Evolutionary conservation across 1,140 invertebrate species (phyloP), one percentile per base, ranked within the genome.

Genomic region (Philaenus spumarius): DNA sequence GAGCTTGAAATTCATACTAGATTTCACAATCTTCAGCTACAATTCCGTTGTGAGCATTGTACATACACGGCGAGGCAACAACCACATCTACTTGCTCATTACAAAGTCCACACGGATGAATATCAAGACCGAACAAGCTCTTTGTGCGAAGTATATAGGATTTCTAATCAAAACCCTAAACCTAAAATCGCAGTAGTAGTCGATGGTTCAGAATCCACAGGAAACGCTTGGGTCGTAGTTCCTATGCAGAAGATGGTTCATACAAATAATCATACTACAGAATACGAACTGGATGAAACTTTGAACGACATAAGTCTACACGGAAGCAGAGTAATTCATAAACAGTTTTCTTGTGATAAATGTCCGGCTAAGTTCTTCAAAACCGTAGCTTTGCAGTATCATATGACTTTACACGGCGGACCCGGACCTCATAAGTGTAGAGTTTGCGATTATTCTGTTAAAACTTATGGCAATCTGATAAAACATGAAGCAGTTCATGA

Each of bases 381-480:
- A 73, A 72, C 77, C 55, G 77, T 83, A 50, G 81, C 85, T 48
- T 71, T 91, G 48, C 80, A 82, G 53, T 87, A 87, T 66, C 89
- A 93, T 62, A 75, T 81, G 66, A 82, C 81, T 6, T 70, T 89
- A 45, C 85, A 88, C 58, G 83, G 84, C 0, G 80, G 83, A 1
- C 78, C 81, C 17, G 83, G 82, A 20, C 77, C 81, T 17, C 82
- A 83, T 66, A 85, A 85, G 60, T 95, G 91, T 67, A 80, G 81
- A n/a, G 81, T 85, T 60, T 95, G 92, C 72, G 85, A 87, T 67
- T 95, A 93, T 71, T 82, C 83, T 24, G 87, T 88, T 0, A 87
- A 86, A 66, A 88, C 87, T 7, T 78, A 82, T 15, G 85, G 86
- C 17, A 86, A 89, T 66, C 70, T 91, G n/a, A 79, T 82, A 0